A percentile compares a stretch with the other conserved stretches of the same genome.
Conservation (phyloP, 2,888 invertebrate species). For the Eurois occulta region DNA sequence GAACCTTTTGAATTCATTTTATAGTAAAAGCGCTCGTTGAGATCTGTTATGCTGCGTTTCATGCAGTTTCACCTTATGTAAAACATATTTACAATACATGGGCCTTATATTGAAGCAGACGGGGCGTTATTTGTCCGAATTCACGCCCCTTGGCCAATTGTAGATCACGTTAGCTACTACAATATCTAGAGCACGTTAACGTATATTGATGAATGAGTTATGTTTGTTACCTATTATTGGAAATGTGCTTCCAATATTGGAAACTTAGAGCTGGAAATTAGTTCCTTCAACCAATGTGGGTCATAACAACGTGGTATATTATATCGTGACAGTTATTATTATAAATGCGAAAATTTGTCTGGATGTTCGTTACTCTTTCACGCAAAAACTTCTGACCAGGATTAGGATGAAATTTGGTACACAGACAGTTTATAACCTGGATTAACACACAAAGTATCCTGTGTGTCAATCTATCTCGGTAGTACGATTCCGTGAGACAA, state of each 20-base stretch:
- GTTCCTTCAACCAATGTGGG: not conserved
- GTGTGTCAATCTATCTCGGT: too few species aligned
- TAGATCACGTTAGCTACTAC: not conserved
- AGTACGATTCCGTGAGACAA: too few species aligned
- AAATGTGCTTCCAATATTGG: not conserved
- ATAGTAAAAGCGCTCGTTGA: not conserved
- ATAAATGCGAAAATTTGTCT: too few species aligned
- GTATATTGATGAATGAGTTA: not conserved
- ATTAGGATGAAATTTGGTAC: too few species aligned
- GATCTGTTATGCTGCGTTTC: constrained; percentile 3
- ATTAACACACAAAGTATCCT: too few species aligned
- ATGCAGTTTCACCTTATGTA: constrained; percentile 30
- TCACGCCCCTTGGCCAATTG: constrained; percentile 16
- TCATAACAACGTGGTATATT: not conserved
- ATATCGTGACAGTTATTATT: not conserved
- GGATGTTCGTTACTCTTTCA: too few species aligned
- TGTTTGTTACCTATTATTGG: not conserved
- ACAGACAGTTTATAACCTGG: too few species aligned
- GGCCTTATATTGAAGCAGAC: not conserved
- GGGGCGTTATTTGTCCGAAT: constrained; percentile 21
- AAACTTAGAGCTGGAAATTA: not conserved
- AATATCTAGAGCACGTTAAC: not conserved
- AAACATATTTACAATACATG: constrained; percentile 14
- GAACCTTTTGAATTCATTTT: constrained; percentile 9
- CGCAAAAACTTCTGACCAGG: too few species aligned